Conservation (phyloP, 64 coral and sea anemone species). For the Actinia equina region DNA sequence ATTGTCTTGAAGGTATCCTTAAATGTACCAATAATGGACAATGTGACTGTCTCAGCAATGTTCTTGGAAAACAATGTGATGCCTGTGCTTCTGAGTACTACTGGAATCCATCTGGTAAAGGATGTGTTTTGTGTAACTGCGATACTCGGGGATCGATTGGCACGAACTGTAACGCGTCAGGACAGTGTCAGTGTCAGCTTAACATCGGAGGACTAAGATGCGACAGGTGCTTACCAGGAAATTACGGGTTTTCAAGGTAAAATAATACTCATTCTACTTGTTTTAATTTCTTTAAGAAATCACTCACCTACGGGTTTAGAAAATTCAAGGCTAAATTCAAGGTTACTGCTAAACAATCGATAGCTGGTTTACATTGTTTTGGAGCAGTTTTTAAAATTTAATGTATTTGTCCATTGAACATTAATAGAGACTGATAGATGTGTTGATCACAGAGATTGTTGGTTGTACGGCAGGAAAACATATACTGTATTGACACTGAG, state of each 20-base stretch:
- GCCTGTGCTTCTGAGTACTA: slow-evolving; percentile 57
- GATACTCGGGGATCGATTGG: slow-evolving; percentile 43
- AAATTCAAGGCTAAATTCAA: too few species aligned
- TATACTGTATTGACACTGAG: background rate
- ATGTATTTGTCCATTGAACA: too few species aligned
- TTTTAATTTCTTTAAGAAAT: background rate
- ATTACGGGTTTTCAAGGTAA: slow-evolving; percentile 64
- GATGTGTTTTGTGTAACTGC: slow-evolving; percentile 78
- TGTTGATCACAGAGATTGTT: too few species aligned
- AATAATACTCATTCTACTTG: background rate
- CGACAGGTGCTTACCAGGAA: slow-evolving; percentile 72
- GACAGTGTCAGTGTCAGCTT: slow-evolving; percentile 67
- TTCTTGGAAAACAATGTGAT: slow-evolving; percentile 64
- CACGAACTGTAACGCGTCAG: slow-evolving; percentile 58
- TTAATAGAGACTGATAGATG: too few species aligned
- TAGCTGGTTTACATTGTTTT: too few species aligned
- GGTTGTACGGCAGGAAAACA: too few species aligned
- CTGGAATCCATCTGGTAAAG: slow-evolving; percentile 81
- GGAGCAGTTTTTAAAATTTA: too few species aligned
- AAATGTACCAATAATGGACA: slow-evolving; percentile 61
- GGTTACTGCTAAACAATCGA: too few species aligned
- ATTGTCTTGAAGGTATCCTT: slow-evolving; percentile 44
- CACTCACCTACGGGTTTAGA: too few species aligned
- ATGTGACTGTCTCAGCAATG: slow-evolving; percentile 73
- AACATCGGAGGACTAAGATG: slow-evolving; percentile 64